These are phyloP conservation scores for Myzus persicae DNA, from an alignment of 1,140 invertebrate genomes.

Conservation along the genomic window DNA sequence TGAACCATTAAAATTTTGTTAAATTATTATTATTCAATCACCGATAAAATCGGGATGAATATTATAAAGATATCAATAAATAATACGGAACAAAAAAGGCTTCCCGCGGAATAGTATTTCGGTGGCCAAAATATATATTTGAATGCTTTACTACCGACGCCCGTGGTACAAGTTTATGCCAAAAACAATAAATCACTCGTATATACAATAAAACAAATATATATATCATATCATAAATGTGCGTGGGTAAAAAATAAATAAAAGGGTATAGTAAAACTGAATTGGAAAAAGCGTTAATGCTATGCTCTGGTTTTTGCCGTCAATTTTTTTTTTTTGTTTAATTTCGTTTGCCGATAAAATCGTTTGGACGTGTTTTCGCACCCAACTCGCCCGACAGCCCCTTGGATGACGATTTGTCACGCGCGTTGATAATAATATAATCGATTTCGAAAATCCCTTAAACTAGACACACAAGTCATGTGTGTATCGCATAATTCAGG, in stretches of 20 bases:
- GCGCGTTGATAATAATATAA: neutral
- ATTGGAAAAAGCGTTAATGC: conserved; percentile 53
- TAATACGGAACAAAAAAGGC: neutral
- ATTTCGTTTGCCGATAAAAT: neutral
- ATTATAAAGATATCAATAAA: conserved; percentile 31
- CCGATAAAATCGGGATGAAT: neutral
- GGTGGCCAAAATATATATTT: conserved; percentile 23
- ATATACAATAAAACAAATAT: conserved; percentile 22
- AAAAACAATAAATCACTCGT: conserved; percentile 52
- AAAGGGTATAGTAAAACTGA: conserved; percentile 39
- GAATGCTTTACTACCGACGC: conserved; percentile 19
- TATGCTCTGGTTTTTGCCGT: conserved; percentile 44
- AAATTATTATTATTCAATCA: neutral
- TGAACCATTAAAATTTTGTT: neutral
- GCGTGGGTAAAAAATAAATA: neutral
- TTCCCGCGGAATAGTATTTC: neutral
- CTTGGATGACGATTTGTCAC: neutral
- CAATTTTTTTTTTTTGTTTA: conserved; percentile 20
- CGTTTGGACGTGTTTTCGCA: neutral
- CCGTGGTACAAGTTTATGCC: conserved; percentile 24
- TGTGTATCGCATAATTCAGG: neutral
- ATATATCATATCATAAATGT: neutral
- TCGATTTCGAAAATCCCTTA: neutral
- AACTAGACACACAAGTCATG: neutral
- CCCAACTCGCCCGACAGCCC: neutral